Conservation (phyloP, 2,888 invertebrate genomes). For the Drosophila nr. fundita region DNA sequence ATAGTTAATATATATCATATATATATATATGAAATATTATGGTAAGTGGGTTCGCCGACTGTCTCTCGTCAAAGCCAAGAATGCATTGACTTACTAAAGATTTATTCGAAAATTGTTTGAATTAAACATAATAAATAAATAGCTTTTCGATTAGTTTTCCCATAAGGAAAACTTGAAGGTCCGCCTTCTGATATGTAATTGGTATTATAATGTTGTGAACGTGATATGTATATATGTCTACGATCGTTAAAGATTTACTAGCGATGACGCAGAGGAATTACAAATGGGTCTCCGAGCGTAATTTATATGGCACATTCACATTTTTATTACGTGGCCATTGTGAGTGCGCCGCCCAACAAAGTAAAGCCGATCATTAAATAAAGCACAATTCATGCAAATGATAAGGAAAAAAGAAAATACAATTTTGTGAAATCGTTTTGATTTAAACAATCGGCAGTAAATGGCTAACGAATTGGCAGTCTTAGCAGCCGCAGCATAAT, state of each 20-base stretch:
- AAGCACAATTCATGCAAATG: slow-evolving; percentile 51
- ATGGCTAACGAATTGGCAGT: slow-evolving; percentile 30
- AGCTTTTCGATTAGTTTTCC: background rate
- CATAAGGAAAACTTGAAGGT: slow-evolving; percentile 2
- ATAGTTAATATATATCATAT: background rate
- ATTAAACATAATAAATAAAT: slow-evolving; percentile 1
- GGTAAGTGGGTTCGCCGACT: background rate
- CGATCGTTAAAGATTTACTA: slow-evolving; percentile 34
- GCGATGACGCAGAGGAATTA: slow-evolving; percentile 33
- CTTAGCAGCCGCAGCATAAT: slow-evolving; percentile 39
- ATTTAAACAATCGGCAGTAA: slow-evolving; percentile 18
- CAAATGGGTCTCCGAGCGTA: slow-evolving; percentile 30
- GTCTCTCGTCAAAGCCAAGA: rapidly evolving
- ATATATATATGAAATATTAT: background rate
- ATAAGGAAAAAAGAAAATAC: background rate
- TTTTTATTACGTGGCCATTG: slow-evolving; percentile 31
- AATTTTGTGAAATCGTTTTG: slow-evolving; percentile 4
- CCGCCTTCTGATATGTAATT: slow-evolving; percentile 32
- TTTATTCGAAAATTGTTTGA: background rate
- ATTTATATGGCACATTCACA: slow-evolving; percentile 45
- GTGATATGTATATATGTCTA: slow-evolving; percentile 22
- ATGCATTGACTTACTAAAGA: background rate
- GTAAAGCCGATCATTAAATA: slow-evolving; percentile 46
- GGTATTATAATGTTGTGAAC: slow-evolving; percentile 35
- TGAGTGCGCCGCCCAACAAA: slow-evolving; percentile 27